Conservation (phyloP, 2,113 vertebrate genomes). For the Epinephelus fuscoguttatus region DNA sequence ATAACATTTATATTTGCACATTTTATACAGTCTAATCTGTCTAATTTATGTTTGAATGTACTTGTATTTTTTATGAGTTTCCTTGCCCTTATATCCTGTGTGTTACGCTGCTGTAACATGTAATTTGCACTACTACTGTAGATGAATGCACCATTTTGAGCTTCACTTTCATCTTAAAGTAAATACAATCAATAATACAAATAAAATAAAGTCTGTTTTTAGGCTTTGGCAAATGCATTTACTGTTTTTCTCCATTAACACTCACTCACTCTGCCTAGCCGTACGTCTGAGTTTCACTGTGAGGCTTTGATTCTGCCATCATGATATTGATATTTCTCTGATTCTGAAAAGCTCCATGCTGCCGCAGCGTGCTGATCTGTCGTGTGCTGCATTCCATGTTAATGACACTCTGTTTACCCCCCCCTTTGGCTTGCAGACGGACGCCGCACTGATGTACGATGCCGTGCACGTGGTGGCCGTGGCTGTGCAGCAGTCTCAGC, state of each 20-base stretch:
- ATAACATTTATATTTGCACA: not conserved
- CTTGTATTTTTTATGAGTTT: not conserved
- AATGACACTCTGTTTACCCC: conserved; percentile 22
- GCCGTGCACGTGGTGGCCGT: conserved; percentile 97
- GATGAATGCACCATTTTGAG: not conserved
- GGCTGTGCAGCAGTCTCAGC: conserved; percentile 97
- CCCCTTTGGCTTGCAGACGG: conserved; percentile 86
- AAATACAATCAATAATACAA: not conserved
- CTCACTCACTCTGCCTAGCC: not conserved
- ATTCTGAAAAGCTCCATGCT: conserved; percentile 5
- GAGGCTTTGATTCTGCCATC: conserved; percentile 29
- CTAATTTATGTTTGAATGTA: not conserved
- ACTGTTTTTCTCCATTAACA: too few relatives aligned
- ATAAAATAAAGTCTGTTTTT: not conserved
- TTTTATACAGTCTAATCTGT: not conserved
- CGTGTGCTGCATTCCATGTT: conserved; percentile 21
- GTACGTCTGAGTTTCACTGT: not conserved
- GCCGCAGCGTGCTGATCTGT: not conserved
- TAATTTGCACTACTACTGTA: not conserved
- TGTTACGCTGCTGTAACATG: not conserved
- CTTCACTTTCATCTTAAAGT: too few relatives aligned
- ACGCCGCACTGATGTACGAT: conserved; percentile 97
- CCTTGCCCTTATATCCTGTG: not conserved
- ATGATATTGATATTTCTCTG: conserved; percentile 29
- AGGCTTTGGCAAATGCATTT: not conserved